phyloP scores from a whole-genome alignment of 1,140 invertebrate genomes.

The Oreohelix idahoensis region DNA sequence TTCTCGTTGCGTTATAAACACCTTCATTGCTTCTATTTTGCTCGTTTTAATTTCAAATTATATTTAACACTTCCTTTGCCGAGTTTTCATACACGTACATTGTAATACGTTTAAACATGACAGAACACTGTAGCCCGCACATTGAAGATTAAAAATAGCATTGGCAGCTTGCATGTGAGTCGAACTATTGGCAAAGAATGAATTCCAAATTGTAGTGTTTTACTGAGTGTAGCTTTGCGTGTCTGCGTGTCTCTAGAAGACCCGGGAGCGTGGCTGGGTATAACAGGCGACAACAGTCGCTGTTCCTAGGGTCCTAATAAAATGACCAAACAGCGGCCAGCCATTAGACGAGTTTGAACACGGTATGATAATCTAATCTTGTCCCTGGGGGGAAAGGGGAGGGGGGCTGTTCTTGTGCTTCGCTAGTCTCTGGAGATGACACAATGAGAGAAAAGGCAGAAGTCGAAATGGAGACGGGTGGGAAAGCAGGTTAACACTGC shows the following conservation, averaged over 20 bases:
- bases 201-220: too few species aligned
- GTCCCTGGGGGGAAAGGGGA: neutral
- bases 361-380: constrained; percentile 16
- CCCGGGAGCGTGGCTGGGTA: neutral
- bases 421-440: neutral
- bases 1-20: too few species aligned
- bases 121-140: too few species aligned
- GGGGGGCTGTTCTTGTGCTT: neutral
- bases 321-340: constrained; percentile 27
- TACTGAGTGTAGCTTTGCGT: neutral
- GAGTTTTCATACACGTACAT: too few species aligned
- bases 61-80: too few species aligned
- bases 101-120: too few species aligned
- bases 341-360: constrained; percentile 30
- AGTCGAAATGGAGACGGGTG: constrained; percentile 12
- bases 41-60: too few species aligned
- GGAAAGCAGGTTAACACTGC: constrained; percentile 4
- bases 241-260: neutral
- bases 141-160: neutral
- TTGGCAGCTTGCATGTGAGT: neutral
- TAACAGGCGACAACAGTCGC: constrained; percentile 11
- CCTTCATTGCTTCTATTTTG: too few species aligned
- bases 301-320: constrained; percentile 1
- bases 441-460: neutral
- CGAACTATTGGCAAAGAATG: neutral